phyloP scores from a whole-genome alignment of 2,113 vertebrate species.

The Myanophis thanlyinensis region DNA sequence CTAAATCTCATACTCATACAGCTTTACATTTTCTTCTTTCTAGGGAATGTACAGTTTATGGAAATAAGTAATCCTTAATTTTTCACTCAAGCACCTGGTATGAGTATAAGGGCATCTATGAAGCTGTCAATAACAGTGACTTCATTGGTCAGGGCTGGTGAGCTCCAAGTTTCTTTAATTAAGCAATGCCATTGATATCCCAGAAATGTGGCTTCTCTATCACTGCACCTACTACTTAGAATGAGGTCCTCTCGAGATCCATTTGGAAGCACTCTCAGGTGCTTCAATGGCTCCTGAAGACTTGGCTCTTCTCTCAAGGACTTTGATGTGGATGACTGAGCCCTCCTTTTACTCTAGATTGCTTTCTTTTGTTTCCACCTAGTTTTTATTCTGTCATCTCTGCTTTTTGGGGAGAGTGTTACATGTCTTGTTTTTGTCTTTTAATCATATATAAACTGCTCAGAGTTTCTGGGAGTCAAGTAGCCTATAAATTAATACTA shows the following conservation, averaged over 20 bases:
- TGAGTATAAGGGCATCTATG: background rate
- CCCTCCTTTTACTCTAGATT: background rate
- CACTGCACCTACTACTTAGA: background rate
- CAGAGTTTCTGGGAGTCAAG: background rate
- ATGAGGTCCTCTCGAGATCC: background rate
- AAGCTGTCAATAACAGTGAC: background rate
- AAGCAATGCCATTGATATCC: background rate
- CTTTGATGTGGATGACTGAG: background rate
- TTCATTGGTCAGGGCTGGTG: background rate
- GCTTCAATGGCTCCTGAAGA: background rate
- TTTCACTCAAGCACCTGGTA: too few species aligned
- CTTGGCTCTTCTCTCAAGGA: background rate
- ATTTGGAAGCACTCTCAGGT: background rate
- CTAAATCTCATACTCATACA: background rate
- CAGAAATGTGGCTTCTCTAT: background rate
- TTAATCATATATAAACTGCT: background rate
- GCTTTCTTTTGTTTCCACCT: background rate
- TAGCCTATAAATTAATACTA: background rate
- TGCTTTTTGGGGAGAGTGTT: background rate
- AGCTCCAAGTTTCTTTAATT: background rate
- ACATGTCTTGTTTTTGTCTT: background rate
- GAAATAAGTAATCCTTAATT: background rate
- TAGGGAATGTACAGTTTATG: accelerated
- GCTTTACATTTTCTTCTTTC: accelerated
- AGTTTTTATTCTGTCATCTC: background rate